phyloP scores from a whole-genome alignment of 2,113 vertebrate species.

The Phodopus roborovskii region DNA sequence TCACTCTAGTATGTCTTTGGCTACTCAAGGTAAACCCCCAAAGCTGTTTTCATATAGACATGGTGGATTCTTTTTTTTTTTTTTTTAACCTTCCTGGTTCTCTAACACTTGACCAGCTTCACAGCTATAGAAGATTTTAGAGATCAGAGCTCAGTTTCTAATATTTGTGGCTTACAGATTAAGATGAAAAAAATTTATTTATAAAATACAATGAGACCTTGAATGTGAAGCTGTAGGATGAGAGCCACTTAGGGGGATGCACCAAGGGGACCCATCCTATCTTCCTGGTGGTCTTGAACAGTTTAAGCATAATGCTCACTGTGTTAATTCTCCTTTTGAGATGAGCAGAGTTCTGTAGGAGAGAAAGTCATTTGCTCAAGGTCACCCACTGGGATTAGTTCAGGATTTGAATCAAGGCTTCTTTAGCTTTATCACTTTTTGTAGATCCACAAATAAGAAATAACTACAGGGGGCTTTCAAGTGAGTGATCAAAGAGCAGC shows the following conservation, averaged over 20 bases:
- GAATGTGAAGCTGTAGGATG: neutral
- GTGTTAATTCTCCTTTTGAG: neutral
- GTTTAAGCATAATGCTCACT: neutral
- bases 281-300: neutral
- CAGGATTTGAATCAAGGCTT: neutral
- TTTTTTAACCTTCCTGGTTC: neutral
- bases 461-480: neutral
- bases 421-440: neutral
- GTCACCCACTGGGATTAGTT: neutral
- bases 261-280: no score
- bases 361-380: neutral
- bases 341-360: neutral
- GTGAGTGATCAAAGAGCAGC: neutral
- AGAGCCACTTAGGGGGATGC: neutral
- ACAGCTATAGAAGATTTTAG: neutral
- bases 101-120: neutral
- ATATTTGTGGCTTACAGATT: neutral
- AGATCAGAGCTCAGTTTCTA: neutral
- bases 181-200: neutral
- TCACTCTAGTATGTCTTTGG: neutral
- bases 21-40: neutral
- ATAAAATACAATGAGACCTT: neutral
- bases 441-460: neutral
- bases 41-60: neutral
- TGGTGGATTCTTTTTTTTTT: neutral